Evolutionary conservation across 2,888 invertebrate genomes (phyloP).

Genomic region (Oligia latruncula): DNA sequence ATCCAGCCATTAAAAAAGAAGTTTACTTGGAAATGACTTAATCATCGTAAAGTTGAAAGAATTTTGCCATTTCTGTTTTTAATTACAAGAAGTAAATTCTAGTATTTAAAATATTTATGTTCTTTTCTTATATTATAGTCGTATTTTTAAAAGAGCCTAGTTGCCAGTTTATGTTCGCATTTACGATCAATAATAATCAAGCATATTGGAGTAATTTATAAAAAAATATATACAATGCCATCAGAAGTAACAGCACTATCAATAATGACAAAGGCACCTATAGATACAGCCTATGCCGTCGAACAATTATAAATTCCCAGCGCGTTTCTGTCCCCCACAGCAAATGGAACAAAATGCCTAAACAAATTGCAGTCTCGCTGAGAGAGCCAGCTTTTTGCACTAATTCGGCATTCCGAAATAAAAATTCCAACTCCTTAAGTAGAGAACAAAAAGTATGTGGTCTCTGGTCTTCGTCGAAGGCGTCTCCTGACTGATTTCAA

Average conservation of each 20-base stretch:
- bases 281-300: conserved; percentile 76
- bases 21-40: conserved; percentile 5
- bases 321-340: conserved; percentile 75
- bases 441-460: conserved; percentile 79
- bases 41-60: conserved; percentile 18
- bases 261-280: conserved; percentile 64
- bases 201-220: neutral
- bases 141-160: neutral
- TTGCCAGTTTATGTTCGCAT: neutral
- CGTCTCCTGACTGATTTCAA: conserved; percentile 73
- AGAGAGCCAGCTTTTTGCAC: conserved; percentile 88
- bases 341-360: conserved; percentile 89
- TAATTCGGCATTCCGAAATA: conserved; percentile 90
- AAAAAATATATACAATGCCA: neutral
- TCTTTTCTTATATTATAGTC: no score
- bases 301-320: conserved; percentile 82
- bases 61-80: conserved; percentile 1
- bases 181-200: conserved; percentile 8
- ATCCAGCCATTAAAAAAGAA: neutral
- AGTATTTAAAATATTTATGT: neutral
- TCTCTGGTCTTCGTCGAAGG: conserved; percentile 80
- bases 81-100: neutral
- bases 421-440: conserved; percentile 88
- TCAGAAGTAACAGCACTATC: conserved; percentile 33
- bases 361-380: conserved; percentile 87